These are phyloP conservation scores for Piaya cayana DNA, from an alignment of 2,113 vertebrate genomes.

Conservation along the genomic window DNA sequence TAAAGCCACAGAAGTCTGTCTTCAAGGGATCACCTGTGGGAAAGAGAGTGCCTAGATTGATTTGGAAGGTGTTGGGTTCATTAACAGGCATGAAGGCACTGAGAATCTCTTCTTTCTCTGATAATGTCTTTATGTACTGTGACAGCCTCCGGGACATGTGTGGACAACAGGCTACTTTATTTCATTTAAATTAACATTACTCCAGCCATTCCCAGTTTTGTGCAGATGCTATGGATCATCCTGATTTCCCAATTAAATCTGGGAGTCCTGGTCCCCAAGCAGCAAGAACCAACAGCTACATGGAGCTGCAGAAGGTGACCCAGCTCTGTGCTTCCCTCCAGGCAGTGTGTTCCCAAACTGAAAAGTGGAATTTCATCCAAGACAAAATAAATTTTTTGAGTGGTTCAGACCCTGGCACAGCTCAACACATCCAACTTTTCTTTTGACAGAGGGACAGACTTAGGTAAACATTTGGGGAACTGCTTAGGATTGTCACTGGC, in stretches of 20 bases:
- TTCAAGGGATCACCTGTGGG: constrained; percentile 48
- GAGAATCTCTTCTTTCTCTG: constrained; percentile 12
- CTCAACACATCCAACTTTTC: neutral
- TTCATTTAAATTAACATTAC: neutral
- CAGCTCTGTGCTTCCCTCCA: neutral
- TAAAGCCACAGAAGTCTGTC: constrained; percentile 12
- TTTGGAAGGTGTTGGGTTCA: neutral
- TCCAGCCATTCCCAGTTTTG: constrained; percentile 9
- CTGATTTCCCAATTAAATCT: neutral
- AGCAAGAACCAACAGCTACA: neutral
- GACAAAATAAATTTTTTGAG: neutral
- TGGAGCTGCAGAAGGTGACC: neutral
- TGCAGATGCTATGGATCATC: neutral
- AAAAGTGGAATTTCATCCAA: neutral
- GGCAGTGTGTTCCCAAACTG: neutral
- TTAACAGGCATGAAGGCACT: constrained; percentile 22
- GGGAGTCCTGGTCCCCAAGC: neutral
- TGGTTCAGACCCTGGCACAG: neutral
- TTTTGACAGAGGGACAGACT: neutral
- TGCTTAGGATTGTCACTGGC: neutral
- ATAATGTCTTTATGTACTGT: constrained; percentile 52
- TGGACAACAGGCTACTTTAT: constrained; percentile 36
- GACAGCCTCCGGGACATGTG: constrained; percentile 24
- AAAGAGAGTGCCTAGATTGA: constrained; percentile 28
- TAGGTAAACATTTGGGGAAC: neutral